Evolutionary conservation across 1,140 invertebrate species (phyloP), one percentile per base, ranked within the genome.

Genomic region (Formica exsecta): DNA sequence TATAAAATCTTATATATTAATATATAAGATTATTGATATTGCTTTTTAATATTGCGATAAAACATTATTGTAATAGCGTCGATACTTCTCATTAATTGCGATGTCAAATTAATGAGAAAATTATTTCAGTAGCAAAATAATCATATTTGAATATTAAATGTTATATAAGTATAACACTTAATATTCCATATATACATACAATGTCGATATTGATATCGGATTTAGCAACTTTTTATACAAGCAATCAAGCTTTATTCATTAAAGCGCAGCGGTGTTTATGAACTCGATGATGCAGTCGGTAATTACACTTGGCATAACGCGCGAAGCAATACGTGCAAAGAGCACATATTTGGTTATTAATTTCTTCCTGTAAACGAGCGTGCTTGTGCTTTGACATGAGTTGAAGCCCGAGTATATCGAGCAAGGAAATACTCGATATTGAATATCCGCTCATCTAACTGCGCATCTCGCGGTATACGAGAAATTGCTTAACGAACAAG

Each of bases 361-460:
- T 77, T 85, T 71, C 66, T 75, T 65, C 25, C 25, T 13, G 22
- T 61, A 71, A 81, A 76, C 65, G 62, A 16, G 57, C 64, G 8
- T 22, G 29, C 74, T 66, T 48, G 57, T n/a, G 62, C 84, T 89
- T 68, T 81, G 76, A 86, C 73, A 32, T 29, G 54, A 51, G 51
- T 51, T 59, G 54, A 25, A 25, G 25, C n/a, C 57, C 62, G 13
- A 3, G 19, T 70, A 70, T 57, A 41, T 61, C 76, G 29, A 71
- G 80, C 65, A 71, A 85, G 89, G 87, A 92, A 93, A 92, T 87
- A 87, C 87, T 90, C 87, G 90, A 93, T 93, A 92, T 93, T 91
- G 91, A 93, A 93, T 91, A 93, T 93, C 86, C 89, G 79, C 86
- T 61, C 75, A 64, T 89, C 88, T 89, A 80, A 87, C 79, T 83